Evolutionary conservation across 2,888 invertebrate species (phyloP), one percentile per base, ranked within the genome.

Genomic region (Drosophila multiciliata): DNA sequence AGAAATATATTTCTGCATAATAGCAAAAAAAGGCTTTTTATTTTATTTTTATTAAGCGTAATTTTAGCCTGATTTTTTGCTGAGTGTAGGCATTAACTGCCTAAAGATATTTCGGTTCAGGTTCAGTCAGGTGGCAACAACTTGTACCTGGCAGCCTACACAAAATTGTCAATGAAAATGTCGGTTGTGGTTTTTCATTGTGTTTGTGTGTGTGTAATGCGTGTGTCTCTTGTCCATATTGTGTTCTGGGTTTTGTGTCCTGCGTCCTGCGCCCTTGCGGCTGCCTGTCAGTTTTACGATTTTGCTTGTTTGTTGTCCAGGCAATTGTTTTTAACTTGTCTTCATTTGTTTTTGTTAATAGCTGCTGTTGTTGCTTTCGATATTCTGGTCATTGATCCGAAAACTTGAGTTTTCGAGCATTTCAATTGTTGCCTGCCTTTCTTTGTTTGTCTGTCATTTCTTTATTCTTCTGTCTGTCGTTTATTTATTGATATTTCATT

Each of bases 291-390:
- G 61, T 73, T 72, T 53, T 45, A 40, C 54, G 54, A 48, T 60
- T 57, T 65, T 26, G 49, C 49, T 29, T 49, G 32, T 15, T 29
- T 63, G 54, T 59, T 53, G 63, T 73, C 53, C 67, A 76, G 67
- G 40, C 69, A 80, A 83, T 82, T 83, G 87, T 83, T 83, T 76
- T 75, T 73, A 75, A 66, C 73, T 57, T 45, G 55, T 54, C 45
- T 54, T 53, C 55, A 35, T 64, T 50, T 69, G 60, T 49, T 62
- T 54, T 65, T 64, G 60, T 61, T 60, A 73, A 66, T 71, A 63
- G 73, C 70, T 71, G 50, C 54, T 62, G 36, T 42, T 68, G 63
- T 17, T 49, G 29, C 40, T 40, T 20, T 52, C 59, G 57, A 60
- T 61, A 60, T 66, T 80, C 6, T 76, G 80, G 72, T 48, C 77